Evolutionary conservation across 2,113 vertebrate genomes (phyloP), one percentile per base, ranked within the genome.

Genomic region (Piprites chloris): DNA sequence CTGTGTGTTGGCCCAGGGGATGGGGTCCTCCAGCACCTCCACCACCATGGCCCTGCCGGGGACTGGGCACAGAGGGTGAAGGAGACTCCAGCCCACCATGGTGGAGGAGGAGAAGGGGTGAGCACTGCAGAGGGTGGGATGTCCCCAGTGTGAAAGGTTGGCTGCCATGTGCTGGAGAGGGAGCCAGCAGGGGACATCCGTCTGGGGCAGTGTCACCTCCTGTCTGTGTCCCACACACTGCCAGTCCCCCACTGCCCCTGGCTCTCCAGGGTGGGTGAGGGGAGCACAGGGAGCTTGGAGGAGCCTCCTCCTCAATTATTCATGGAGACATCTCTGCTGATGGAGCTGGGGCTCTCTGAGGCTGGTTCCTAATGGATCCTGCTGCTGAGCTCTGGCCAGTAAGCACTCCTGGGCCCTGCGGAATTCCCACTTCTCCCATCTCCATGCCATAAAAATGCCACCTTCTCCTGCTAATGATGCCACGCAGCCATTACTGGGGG

Each of bases 401-500:
- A 32, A 90, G 93, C 93, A 87, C 96, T 95, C 89, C 93, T 65
- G 94, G 49, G 87, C 95, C 68, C 56, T 4, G 53, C 7, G 4
- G 87, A 95, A 96, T 95, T 97, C 95, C 96, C 97, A 88, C 83
- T 56, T 58, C 92, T 91, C 22, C 85, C 92, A 89, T 95, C 66
- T 67, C 74, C 1, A 0, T 46, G 85, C 89, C 84, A 73, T 74
- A 53, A 78, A 87, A 73, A 37, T 67, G 79, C 85, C 91, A 94
- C 93, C 93, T 95, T 74, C 41, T 56, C 37, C 91, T 71, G 61
- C 89, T 83, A 75, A 69, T 47, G 75, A 39, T 50, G 76, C 73
- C 72, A 69, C 12, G 3, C 32, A 58, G 87, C 80, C 71, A 33
- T 47, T 58, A 95, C 53, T 15, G 68, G 27, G 69, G 33, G 49